These are phyloP conservation scores for Gymnobelideus leadbeateri DNA, from an alignment of 2,113 vertebrate genomes.

Conservation along the genomic window DNA sequence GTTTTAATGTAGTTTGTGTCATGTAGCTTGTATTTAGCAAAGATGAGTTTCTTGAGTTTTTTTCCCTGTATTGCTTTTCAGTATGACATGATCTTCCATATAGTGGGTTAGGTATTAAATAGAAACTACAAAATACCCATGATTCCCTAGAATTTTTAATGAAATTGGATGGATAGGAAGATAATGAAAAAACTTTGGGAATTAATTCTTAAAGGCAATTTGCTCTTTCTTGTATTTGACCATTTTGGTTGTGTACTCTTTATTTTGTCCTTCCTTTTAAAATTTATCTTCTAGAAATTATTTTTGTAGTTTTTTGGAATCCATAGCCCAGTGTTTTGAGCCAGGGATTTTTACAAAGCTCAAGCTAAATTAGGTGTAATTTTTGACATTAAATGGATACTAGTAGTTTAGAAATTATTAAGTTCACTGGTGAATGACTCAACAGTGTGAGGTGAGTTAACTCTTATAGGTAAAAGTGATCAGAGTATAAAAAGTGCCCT, in stretches of 20 bases:
- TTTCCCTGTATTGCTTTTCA: constrained; percentile 13
- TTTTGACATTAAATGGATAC: constrained; percentile 79
- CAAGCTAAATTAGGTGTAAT: constrained; percentile 81
- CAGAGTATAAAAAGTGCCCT: constrained; percentile 31
- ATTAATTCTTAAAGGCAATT: constrained; percentile 40
- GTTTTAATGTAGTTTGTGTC: not conserved
- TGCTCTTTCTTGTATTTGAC: constrained; percentile 31
- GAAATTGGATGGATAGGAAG: not conserved
- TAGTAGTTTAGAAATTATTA: constrained; percentile 78
- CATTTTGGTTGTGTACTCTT: constrained; percentile 41
- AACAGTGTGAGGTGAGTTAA: constrained; percentile 41
- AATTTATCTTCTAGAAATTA: constrained; percentile 46
- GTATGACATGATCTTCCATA: not conserved
- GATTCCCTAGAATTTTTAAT: constrained; percentile 19
- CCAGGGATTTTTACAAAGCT: constrained; percentile 80
- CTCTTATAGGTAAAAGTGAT: constrained; percentile 26
- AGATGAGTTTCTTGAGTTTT: constrained; percentile 12
- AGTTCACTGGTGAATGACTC: constrained; percentile 52
- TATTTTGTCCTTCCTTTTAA: constrained; percentile 51
- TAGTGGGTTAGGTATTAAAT: constrained; percentile 26
- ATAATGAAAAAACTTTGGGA: constrained; percentile 39
- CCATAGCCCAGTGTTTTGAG: constrained; percentile 75
- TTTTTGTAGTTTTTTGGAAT: constrained; percentile 78
- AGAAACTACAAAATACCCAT: not conserved
- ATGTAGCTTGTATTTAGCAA: not conserved